Evolutionary conservation across 2,797 vertebrate genomes (phyloP), one percentile per base, ranked within the genome.

Genomic region (Microctenopoma lineatum): DNA sequence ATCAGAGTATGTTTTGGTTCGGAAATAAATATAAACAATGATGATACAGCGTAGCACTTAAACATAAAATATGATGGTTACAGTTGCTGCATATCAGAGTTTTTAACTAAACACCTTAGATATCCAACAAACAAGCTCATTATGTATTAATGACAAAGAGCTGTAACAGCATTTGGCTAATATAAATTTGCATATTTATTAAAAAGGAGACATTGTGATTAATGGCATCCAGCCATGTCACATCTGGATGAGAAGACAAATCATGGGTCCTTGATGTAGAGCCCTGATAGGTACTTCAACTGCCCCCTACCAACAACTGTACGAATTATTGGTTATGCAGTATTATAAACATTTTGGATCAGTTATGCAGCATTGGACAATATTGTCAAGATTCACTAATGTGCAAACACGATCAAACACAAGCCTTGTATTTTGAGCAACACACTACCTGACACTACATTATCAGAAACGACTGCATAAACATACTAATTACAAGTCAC

Each of bases 181-280:
- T 91, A 81, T 75, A 70, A 76, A 94, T 93, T 94, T 94, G 91
- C 91, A 95, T 94, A 92, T 94, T 93, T 93, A 95, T 95, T 94
- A 94, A 94, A 94, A 94, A 86, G 64, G 83, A 87, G 92, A 93
- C 91, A 90, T 90, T 90, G 88, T 94, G 92, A 94, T 94, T 94
- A 94, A 94, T 94, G 91, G 85, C 85, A 91, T 89, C 77, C 86
- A 87, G 86, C 76, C 81, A 84, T 89, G 84, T 90, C 91, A 92
- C 84, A 89, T 82, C 87, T 78, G 82, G 84, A 90, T 66, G 85
- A 83, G 68, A 70, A 65, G 68, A 70, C 73, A 85, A 83, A 77
- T 73, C 68, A 70, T 73, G 79, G 65, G 86, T 84, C 76, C 68
- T 72, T 72, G 81, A 83, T 76, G 39, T 56, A 70, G 13, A 69